Conservation (phyloP, 2,888 invertebrate species). For the Plebejus melissa region DNA sequence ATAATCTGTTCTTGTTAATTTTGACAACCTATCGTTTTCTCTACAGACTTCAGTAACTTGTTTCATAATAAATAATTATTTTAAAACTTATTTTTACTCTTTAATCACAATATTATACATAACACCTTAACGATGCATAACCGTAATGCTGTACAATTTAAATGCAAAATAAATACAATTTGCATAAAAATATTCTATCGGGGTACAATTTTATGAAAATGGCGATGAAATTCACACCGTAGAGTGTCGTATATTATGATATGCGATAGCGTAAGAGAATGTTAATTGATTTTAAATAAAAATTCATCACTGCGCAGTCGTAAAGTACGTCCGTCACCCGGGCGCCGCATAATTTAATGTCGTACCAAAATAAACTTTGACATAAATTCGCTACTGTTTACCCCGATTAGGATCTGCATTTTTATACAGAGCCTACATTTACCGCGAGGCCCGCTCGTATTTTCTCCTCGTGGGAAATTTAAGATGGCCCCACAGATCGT, state of each 20-base stretch:
- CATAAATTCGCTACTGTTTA: conserved; percentile 41
- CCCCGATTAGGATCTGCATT: neutral
- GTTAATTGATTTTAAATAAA: conserved; percentile 35
- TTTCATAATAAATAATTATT: neutral
- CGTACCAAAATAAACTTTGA: conserved; percentile 52
- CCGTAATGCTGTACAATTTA: conserved; percentile 23
- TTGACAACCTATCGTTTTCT: neutral
- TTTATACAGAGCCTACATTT: neutral
- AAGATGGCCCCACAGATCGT: neutral
- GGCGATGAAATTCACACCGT: conserved; percentile 14
- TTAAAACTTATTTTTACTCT: neutral
- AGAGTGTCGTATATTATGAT: conserved; percentile 20
- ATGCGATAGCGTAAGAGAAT: conserved; percentile 26
- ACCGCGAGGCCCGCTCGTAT: neutral
- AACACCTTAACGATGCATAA: neutral
- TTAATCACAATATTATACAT: conserved; percentile 8
- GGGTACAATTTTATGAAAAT: conserved; percentile 2
- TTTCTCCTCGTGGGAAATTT: neutral
- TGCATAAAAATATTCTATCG: conserved; percentile 24
- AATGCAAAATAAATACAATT: conserved; percentile 22
- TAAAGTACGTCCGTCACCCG: conserved; percentile 38
- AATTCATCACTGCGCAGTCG: conserved; percentile 33
- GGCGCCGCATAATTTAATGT: conserved; percentile 66
- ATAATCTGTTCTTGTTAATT: neutral
- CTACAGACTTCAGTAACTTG: neutral